Evolutionary conservation across 1,140 invertebrate species (phyloP).

Genomic region (Paraescarpia echinospica): DNA sequence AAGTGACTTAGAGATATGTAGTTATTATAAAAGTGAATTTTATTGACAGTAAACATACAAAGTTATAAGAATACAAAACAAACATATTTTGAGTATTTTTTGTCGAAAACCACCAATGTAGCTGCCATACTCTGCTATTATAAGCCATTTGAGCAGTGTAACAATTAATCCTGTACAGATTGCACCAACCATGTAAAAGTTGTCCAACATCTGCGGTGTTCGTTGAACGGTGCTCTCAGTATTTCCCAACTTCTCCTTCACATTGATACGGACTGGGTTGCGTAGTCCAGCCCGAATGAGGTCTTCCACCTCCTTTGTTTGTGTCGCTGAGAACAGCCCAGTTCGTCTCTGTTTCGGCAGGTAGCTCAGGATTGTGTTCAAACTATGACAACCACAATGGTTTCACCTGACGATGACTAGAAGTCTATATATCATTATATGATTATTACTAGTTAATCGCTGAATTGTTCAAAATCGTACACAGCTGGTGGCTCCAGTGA

Average conservation of each 20-base stretch:
- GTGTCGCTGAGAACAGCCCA: slow-evolving; percentile 97
- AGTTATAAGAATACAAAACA: too few species aligned
- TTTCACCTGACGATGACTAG: too few species aligned
- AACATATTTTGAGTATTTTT: too few species aligned
- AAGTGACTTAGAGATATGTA: too few species aligned
- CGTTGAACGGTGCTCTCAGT: slow-evolving; percentile 54
- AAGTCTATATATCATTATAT: too few species aligned
- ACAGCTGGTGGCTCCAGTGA: too few species aligned
- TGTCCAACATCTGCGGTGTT: slow-evolving; percentile 80
- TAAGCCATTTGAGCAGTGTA: background rate
- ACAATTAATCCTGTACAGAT: background rate
- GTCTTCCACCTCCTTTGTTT: slow-evolving; percentile 91
- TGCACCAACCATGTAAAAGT: slow-evolving; percentile 74
- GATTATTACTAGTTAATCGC: too few species aligned
- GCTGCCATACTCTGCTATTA: too few species aligned
- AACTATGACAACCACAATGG: slow-evolving; percentile 58
- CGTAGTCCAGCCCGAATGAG: slow-evolving; percentile 89
- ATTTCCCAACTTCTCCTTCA: slow-evolving; percentile 75
- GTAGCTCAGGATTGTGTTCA: slow-evolving; percentile 87
- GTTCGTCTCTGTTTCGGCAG: slow-evolving; percentile 92
- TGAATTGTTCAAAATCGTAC: too few species aligned
- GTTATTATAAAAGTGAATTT: too few species aligned
- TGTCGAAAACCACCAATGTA: too few species aligned
- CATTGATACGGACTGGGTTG: slow-evolving; percentile 88
- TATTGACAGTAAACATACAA: too few species aligned